A percentile compares a stretch with the other conserved stretches of the same genome.
These are phyloP conservation scores for Corythoichthys intestinalis DNA, from an alignment of 2,113 vertebrate species.

Conservation along the genomic window DNA sequence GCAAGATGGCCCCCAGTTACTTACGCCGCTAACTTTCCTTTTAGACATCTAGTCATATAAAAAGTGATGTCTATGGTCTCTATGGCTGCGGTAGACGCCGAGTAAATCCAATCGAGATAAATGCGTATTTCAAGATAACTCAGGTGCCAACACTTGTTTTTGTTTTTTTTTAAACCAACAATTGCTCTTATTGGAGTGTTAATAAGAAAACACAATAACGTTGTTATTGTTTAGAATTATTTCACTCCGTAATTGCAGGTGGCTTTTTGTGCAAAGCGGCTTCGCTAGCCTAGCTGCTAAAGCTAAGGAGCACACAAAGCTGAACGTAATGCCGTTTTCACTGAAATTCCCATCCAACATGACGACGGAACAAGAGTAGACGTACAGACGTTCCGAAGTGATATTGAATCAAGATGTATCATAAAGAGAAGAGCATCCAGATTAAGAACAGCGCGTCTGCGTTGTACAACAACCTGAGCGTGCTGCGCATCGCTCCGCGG, in stretches of 20 bases:
- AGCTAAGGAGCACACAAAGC: neutral
- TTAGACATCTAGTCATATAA: too few species aligned
- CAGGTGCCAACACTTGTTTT: neutral
- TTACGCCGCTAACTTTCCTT: too few species aligned
- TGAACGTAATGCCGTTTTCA: neutral
- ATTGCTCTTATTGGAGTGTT: neutral
- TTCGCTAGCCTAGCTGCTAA: slow-evolving; percentile 31
- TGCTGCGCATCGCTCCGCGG: slow-evolving; percentile 73
- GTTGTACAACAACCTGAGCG: slow-evolving; percentile 87
- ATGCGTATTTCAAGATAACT: neutral
- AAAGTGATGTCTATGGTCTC: slow-evolving; percentile 17
- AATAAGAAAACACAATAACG: neutral
- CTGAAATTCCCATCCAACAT: neutral
- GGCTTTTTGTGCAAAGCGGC: slow-evolving; percentile 10
- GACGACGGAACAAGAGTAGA: neutral
- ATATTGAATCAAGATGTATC: slow-evolving; percentile 71
- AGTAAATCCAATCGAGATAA: slow-evolving; percentile 40
- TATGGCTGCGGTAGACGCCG: slow-evolving; percentile 73
- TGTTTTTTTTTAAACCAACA: neutral
- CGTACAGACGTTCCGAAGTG: neutral
- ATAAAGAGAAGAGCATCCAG: slow-evolving; percentile 78
- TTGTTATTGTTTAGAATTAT: neutral
- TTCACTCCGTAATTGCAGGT: neutral
- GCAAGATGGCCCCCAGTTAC: too few species aligned
- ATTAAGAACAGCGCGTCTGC: slow-evolving; percentile 82